Evolutionary conservation across 2,888 invertebrate species (phyloP).

Genomic region (Chirona hameri): DNA sequence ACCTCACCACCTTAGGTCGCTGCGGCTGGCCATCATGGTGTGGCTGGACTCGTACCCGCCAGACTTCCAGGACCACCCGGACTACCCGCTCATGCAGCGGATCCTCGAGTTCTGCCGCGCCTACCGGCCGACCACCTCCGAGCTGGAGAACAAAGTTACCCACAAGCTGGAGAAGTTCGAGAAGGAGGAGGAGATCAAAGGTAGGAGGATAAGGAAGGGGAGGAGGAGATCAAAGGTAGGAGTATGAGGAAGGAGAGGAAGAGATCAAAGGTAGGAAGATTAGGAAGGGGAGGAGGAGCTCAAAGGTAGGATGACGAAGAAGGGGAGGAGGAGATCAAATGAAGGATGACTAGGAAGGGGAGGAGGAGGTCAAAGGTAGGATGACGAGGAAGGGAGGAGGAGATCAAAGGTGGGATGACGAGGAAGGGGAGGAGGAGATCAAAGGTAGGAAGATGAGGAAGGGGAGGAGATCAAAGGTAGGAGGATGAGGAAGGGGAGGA

Average conservation of each 20-base stretch:
- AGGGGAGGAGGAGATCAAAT: too few relatives aligned
- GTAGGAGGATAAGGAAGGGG: neutral
- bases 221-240: too few relatives aligned
- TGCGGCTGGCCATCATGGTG: conserved; percentile 85
- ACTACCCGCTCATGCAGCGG: conserved; percentile 71
- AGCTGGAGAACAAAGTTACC: conserved; percentile 68
- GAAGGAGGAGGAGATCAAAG: conserved; percentile 51
- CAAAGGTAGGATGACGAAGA: too few relatives aligned
- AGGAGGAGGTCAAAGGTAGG: too few relatives aligned
- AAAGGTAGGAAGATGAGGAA: conserved; percentile 65
- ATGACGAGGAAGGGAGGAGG: conserved; percentile 56
- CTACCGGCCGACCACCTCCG: conserved; percentile 70
- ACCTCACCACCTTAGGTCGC: conserved; percentile 42
- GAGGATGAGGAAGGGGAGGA: neutral
- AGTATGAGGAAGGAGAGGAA: too few relatives aligned
- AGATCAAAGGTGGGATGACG: conserved; percentile 33
- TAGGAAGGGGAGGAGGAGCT: too few relatives aligned
- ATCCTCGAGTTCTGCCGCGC: conserved; percentile 81
- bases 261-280: too few relatives aligned
- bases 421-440: conserved; percentile 50
- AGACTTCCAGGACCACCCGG: conserved; percentile 80
- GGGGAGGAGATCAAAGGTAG: conserved; percentile 48
- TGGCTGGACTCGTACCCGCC: conserved; percentile 98
- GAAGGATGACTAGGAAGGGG: too few relatives aligned
- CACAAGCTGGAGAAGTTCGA: conserved; percentile 73